These are phyloP conservation scores for Palloptera scutellata DNA, from an alignment of 2,888 invertebrate genomes.

Conservation along the genomic window DNA sequence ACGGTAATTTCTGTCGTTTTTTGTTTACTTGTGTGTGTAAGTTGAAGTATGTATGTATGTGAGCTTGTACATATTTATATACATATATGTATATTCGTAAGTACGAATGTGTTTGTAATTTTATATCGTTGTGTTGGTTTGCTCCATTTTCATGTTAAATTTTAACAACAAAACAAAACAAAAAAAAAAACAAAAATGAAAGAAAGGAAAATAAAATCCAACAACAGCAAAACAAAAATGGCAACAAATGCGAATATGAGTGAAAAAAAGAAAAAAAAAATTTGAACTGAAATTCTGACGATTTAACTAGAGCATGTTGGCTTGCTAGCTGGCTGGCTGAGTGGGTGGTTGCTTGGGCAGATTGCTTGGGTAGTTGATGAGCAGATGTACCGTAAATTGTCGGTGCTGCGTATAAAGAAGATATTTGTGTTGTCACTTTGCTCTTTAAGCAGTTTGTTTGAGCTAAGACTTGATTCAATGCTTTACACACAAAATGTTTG, in stretches of 20 bases:
- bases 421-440: no score
- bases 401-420: no score
- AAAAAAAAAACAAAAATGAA: slow-evolving; percentile 22
- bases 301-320: slow-evolving; percentile 35
- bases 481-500: no score
- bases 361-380: background rate
- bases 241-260: slow-evolving; percentile 5
- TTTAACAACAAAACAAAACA: slow-evolving; percentile 15
- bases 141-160: slow-evolving; percentile 32
- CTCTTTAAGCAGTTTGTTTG: no score
- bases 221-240: slow-evolving; percentile 10
- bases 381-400: slow-evolving; percentile 1
- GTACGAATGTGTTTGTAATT: background rate
- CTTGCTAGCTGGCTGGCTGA: background rate
- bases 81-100: background rate
- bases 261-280: slow-evolving; percentile 12
- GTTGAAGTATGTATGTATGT: slow-evolving; percentile 12
- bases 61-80: slow-evolving; percentile 10
- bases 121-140: slow-evolving; percentile 29
- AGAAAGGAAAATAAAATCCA: slow-evolving; percentile 4
- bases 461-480: no score
- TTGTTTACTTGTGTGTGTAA: slow-evolving; percentile 14
- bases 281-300: slow-evolving; percentile 24
- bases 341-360: no score
- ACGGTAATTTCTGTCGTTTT: slow-evolving; percentile 32